Percentiles rank a stretch among this genome's conserved stretches.
phyloP scores from a whole-genome alignment of 1,140 invertebrate species.

The Drosophila persimilis region DNA sequence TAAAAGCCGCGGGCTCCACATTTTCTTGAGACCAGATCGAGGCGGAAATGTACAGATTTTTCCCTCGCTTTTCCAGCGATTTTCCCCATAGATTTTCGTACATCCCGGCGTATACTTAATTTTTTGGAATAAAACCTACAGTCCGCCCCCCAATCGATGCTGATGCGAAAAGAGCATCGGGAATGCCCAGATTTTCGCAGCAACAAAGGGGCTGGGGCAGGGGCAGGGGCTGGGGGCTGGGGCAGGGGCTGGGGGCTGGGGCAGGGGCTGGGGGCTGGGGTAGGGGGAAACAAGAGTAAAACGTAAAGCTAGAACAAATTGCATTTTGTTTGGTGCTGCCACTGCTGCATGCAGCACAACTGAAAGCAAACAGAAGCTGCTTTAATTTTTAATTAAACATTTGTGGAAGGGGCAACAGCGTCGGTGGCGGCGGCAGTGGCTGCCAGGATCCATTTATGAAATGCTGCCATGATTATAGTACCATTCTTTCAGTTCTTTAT shows the following conservation, averaged over 20 bases:
- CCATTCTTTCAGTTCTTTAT: slow-evolving; percentile 42
- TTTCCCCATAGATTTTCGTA: no score
- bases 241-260: no score
- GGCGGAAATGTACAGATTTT: not conserved
- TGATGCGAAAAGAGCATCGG: not conserved
- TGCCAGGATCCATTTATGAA: slow-evolving; percentile 55
- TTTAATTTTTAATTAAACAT: slow-evolving; percentile 78
- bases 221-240: no score
- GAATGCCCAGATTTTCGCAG: not conserved
- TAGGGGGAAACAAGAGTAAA: not conserved
- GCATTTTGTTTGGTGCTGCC: slow-evolving; percentile 45
- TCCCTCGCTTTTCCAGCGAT: no score
- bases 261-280: no score
- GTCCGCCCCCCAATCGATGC: no score
- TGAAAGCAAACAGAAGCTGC: slow-evolving; percentile 54
- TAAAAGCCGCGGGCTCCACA: slow-evolving; percentile 2
- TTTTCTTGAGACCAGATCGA: not conserved
- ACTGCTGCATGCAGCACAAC: slow-evolving; percentile 20
- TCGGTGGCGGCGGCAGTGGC: slow-evolving; percentile 2
- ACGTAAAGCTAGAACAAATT: slow-evolving; percentile 29
- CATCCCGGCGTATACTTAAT: no score
- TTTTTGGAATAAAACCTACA: no score
- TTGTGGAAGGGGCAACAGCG: slow-evolving; percentile 32
- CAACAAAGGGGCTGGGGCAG: no score
- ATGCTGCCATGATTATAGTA: slow-evolving; percentile 35